phyloP scores from a whole-genome alignment of 2,797 vertebrate genomes.

The Denticeps clupeoides region DNA sequence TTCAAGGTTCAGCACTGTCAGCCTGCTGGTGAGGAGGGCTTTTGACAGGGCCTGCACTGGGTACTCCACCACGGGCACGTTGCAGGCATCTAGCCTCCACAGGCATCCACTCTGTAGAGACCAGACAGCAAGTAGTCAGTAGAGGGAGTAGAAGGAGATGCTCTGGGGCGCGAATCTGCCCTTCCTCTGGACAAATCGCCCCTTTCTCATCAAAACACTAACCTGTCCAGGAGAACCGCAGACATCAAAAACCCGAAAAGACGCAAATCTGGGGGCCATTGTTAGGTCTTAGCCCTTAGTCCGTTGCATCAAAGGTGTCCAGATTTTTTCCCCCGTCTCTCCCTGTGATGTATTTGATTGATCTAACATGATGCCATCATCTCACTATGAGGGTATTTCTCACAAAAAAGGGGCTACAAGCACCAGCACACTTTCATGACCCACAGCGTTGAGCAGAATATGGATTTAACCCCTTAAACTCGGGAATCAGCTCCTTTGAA shows the following conservation, averaged over 20 bases:
- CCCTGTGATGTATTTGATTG: conserved; percentile 10
- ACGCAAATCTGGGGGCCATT: conserved; percentile 30
- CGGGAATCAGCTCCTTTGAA: too few relatives aligned
- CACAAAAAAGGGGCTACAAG: too few relatives aligned
- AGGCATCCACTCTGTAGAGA: conserved; percentile 55
- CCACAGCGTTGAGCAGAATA: too few relatives aligned
- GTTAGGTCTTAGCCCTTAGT: conserved; percentile 24
- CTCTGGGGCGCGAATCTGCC: conserved; percentile 20
- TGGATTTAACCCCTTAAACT: too few relatives aligned
- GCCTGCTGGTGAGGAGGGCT: conserved; percentile 54
- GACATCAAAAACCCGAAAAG: conserved; percentile 25
- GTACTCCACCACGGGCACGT: conserved; percentile 48
- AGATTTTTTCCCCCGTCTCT: conserved; percentile 23
- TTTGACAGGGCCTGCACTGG: conserved; percentile 48
- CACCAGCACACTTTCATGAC: too few relatives aligned
- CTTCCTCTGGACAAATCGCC: conserved; percentile 22
- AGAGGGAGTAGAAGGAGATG: neutral
- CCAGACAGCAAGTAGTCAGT: conserved; percentile 16
- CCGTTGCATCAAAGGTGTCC: conserved; percentile 35
- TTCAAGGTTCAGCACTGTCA: conserved; percentile 53
- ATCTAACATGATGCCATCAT: too few relatives aligned
- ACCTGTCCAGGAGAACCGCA: conserved; percentile 19
- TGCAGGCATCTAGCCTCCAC: conserved; percentile 55
- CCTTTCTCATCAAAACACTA: conserved; percentile 21
- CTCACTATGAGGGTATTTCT: too few relatives aligned